phyloP scores from a whole-genome alignment of 2,113 vertebrate genomes.

The Dromaius novaehollandiae region DNA sequence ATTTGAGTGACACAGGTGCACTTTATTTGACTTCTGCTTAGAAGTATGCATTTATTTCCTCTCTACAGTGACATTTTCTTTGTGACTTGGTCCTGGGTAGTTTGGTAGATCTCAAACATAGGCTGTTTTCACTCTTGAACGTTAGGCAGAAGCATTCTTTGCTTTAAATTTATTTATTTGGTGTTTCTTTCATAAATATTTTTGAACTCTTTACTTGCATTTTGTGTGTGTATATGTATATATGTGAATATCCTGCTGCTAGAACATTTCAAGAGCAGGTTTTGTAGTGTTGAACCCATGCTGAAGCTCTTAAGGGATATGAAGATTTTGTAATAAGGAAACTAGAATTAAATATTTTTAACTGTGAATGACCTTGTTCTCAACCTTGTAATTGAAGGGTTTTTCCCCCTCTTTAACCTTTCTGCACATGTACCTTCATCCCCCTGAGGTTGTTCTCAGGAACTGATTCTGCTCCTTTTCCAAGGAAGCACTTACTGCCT shows the following conservation, averaged over 20 bases:
- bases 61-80: conserved; percentile 1
- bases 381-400: background rate
- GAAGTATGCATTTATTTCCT: conserved; percentile 8
- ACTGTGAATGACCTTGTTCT: background rate
- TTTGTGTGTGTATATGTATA: background rate
- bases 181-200: background rate
- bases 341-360: background rate
- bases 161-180: background rate
- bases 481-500: background rate
- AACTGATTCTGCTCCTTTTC: background rate
- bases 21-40: background rate
- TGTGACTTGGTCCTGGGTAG: background rate
- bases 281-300: background rate
- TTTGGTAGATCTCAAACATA: background rate
- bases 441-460: background rate
- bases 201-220: background rate
- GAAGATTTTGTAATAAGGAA: background rate
- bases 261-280: background rate
- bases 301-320: background rate
- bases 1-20: background rate
- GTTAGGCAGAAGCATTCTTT: background rate
- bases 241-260: background rate
- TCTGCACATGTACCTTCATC: background rate
- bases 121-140: background rate
- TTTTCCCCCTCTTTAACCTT: background rate